Evolutionary conservation across 1,140 invertebrate species (phyloP), one percentile per base, ranked within the genome.

Genomic region (Matsumurasca onukii): DNA sequence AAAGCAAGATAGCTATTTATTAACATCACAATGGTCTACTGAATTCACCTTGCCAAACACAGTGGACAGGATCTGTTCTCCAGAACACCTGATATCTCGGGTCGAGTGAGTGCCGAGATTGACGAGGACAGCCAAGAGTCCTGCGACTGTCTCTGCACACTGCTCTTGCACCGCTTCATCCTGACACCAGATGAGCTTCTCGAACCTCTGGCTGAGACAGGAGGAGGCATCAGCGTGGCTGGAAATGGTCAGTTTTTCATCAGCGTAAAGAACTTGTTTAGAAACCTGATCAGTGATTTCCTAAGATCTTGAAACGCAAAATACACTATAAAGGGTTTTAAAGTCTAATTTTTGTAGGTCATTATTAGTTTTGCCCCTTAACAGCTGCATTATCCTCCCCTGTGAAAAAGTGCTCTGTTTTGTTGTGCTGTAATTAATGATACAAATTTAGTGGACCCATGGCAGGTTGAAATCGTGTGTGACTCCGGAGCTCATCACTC

Each of bases 131-230:
- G 15, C 9, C 24, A 59, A 24, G 24, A 59, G 25, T 5, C 15
- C 24, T 2, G 55, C 55, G 9, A 59, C 25, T 27, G 15, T 22
- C 55, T 59, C 55, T 5, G 55, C 15, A 27, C 5, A 27, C 2
- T 59, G 13, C 3, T 59, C 22, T 29, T 27, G 15, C 3, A 59
- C 22, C 13, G 22, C 25, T 3, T 59, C 55, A 9, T 59, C 55
- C 30, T 59, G 55, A 24, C 55, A 59, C 55, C 55, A 59, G n/a
- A 59, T 59, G 24, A 27, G 25, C 3, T 25, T 59, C 25, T 59
- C 55, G n/a, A 59, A 59, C 3, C 30, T 12, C 13, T 59, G 24
- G 30, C 55, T 59, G 24, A 59, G 24, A 3, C 25, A 12, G 30
- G 24, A 22, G 3, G 20, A 12, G 22, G 20, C 3, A 22, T 5